These are phyloP conservation scores for Hemibagrus wyckioides DNA, from an alignment of 2,113 vertebrate species.

Conservation along the genomic window DNA sequence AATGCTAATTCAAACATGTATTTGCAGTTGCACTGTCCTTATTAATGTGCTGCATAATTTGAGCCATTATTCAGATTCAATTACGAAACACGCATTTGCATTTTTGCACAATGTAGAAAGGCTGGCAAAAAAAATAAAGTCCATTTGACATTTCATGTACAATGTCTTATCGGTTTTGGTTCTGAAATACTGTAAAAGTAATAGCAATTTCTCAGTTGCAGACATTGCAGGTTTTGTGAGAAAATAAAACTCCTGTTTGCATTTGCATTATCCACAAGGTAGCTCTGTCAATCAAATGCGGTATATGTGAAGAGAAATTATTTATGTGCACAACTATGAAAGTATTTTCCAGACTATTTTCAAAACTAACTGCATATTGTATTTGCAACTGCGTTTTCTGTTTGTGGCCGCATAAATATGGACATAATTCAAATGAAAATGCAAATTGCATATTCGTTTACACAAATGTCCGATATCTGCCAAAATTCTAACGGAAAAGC, in stretches of 20 bases:
- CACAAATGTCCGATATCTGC: too few species aligned
- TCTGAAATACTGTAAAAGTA: not conserved
- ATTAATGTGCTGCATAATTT: not conserved
- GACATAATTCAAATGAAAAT: too few species aligned
- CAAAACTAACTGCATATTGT: too few species aligned
- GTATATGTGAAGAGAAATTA: not conserved
- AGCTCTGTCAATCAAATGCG: not conserved
- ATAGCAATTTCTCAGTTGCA: not conserved
- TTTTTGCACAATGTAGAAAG: not conserved
- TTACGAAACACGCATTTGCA: slow-evolving; percentile 2
- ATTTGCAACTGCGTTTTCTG: too few species aligned
- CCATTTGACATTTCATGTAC: not conserved
- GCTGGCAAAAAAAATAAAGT: not conserved
- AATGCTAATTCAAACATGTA: not conserved
- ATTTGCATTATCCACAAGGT: not conserved
- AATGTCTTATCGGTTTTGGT: not conserved
- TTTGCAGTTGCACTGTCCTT: not conserved
- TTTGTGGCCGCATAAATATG: too few species aligned
- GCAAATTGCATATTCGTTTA: too few species aligned
- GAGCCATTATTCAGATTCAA: not conserved
- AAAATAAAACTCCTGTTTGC: not conserved
- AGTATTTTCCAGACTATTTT: too few species aligned
- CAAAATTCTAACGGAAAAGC: too few species aligned
- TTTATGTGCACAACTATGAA: not conserved
- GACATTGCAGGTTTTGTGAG: not conserved